phyloP scores from a whole-genome alignment of 2,113 vertebrate genomes.

The Eira barbara region DNA sequence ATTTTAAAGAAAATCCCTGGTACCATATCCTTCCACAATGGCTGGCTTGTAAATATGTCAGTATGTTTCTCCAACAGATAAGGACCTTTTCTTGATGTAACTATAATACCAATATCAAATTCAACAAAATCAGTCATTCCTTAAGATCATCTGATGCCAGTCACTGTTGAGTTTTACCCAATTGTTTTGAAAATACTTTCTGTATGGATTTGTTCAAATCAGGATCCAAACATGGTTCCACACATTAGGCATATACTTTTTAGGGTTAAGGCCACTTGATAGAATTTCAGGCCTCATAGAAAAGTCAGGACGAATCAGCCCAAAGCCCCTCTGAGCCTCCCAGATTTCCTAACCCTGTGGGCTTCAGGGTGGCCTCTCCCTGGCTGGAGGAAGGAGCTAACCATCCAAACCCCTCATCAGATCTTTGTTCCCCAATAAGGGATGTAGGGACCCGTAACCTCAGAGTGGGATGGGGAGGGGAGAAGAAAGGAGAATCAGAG shows the following conservation, averaged over 20 bases:
- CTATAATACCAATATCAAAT: constrained; percentile 16
- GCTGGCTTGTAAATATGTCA: constrained; percentile 23
- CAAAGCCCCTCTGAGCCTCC: constrained; percentile 20
- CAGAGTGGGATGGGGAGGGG: not conserved
- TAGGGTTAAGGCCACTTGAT: not conserved
- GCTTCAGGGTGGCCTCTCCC: not conserved
- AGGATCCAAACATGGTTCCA: not conserved
- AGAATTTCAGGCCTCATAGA: constrained; percentile 1
- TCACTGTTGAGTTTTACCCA: constrained; percentile 1
- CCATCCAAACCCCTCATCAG: constrained; percentile 9
- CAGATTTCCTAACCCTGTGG: not conserved
- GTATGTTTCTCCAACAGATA: constrained; percentile 8
- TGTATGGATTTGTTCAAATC: constrained; percentile 35
- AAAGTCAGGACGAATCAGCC: constrained; percentile 11
- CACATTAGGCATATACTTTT: not conserved
- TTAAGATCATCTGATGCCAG: not conserved
- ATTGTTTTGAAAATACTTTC: not conserved
- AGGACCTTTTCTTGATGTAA: constrained; percentile 41
- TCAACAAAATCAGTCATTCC: constrained; percentile 6
- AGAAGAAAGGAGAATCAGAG: constrained; percentile 14
- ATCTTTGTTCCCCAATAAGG: not conserved
- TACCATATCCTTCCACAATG: constrained; percentile 1
- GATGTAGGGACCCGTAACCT: not conserved
- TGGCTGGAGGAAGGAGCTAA: constrained; percentile 8
- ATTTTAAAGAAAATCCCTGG: constrained; percentile 6